A percentile compares a stretch with the other conserved stretches of the same genome.
These are phyloP conservation scores for Manduca sexta DNA, from an alignment of 1,140 invertebrate genomes.

Conservation along the genomic window DNA sequence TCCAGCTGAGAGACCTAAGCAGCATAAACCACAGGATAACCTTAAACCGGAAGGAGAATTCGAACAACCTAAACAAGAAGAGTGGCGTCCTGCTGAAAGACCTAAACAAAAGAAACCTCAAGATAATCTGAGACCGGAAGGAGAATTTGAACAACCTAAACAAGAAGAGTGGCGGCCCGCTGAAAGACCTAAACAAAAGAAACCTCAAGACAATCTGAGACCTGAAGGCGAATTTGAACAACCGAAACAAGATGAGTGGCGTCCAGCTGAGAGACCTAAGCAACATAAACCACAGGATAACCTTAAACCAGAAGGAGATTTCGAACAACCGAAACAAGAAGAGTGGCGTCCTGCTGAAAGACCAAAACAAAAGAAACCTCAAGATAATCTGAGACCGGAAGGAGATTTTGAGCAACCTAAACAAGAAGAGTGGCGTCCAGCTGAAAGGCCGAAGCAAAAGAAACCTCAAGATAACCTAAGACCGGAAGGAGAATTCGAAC, in stretches of 20 bases:
- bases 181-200: constrained; percentile 63
- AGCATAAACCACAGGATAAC: constrained; percentile 1
- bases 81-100: constrained; percentile 62
- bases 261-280: constrained; percentile 46
- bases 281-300: constrained; percentile 73
- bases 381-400: no score
- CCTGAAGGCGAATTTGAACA: constrained; percentile 74
- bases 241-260: constrained; percentile 41
- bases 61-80: not conserved
- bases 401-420: no score
- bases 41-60: not conserved
- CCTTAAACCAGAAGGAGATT: constrained; percentile 72
- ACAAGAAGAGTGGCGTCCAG: constrained; percentile 60
- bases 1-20: not conserved
- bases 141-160: constrained; percentile 56
- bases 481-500: no score
- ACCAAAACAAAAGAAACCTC: no score
- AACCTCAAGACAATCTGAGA: constrained; percentile 75
- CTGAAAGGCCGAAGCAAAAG: constrained; percentile 25
- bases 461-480: no score
- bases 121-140: constrained; percentile 74
- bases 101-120: constrained; percentile 57
- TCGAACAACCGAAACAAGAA: constrained; percentile 51
- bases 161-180: constrained; percentile 8
- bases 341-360: no score